phyloP scores from a whole-genome alignment of 2,797 vertebrate species.

The Lutra lutra region DNA sequence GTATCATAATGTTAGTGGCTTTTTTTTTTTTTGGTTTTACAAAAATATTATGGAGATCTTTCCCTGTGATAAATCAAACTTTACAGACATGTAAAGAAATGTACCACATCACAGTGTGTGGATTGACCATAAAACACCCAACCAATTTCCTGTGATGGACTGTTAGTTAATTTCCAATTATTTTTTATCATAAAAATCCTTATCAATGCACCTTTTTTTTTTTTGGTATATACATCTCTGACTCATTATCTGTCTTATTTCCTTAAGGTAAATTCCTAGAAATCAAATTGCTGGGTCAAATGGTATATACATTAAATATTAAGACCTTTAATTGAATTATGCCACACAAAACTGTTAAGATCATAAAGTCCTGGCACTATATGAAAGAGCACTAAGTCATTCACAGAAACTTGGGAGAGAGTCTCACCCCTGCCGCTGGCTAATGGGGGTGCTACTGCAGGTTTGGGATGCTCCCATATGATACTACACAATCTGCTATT shows the following conservation, averaged over 20 bases:
- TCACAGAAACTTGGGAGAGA: background rate
- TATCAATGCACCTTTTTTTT: background rate
- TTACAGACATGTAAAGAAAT: background rate
- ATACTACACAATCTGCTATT: background rate
- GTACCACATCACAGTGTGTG: background rate
- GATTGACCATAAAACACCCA: background rate
- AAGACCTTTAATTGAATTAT: slow-evolving; percentile 25
- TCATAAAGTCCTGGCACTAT: background rate
- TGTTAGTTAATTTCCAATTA: background rate
- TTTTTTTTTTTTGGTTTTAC: background rate
- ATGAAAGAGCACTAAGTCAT: background rate
- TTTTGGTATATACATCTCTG: background rate
- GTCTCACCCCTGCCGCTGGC: too few relatives aligned
- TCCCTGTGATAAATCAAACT: background rate
- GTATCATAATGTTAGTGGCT: background rate
- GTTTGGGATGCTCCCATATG: background rate
- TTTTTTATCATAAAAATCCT: background rate
- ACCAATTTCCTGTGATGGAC: background rate
- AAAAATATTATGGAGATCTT: background rate
- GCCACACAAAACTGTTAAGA: background rate
- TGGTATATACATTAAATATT: background rate
- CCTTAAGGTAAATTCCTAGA: slow-evolving; percentile 39
- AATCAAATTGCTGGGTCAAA: slow-evolving; percentile 37
- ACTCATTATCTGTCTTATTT: slow-evolving; percentile 26
- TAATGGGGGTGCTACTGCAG: background rate